Conservation (phyloP, 1,140 invertebrate genomes). For the Polypedilum vanderplanki region DNA sequence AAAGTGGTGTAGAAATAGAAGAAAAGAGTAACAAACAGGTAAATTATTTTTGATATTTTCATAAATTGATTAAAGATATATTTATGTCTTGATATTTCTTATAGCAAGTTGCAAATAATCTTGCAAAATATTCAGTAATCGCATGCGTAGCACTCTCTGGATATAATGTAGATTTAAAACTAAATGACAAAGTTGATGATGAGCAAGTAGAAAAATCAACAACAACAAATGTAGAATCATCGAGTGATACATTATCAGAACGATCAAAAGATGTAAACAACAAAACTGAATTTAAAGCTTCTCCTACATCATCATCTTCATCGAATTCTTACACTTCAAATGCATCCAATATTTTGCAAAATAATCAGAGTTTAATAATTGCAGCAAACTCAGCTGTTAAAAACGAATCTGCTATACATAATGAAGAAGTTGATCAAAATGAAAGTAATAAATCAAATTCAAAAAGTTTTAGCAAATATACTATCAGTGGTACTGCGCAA, state of each 20-base stretch:
- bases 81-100: constrained; percentile 34
- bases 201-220: not conserved
- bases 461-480: constrained; percentile 38
- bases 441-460: constrained; percentile 32
- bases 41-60: constrained; percentile 30
- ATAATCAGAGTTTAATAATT: constrained; percentile 32
- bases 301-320: not conserved
- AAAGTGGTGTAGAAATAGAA: constrained; percentile 83
- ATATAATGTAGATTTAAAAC: constrained; percentile 44
- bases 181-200: constrained; percentile 30
- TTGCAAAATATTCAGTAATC: constrained; percentile 77
- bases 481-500: constrained; percentile 37
- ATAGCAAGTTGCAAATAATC: constrained; percentile 83
- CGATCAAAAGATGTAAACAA: not conserved
- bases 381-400: not conserved
- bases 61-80: no score
- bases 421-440: constrained; percentile 33
- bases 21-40: constrained; percentile 79
- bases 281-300: not conserved
- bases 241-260: not conserved
- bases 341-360: constrained; percentile 41
- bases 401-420: constrained; percentile 34
- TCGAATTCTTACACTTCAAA: constrained; percentile 41
- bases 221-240: not conserved
- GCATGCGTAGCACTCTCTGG: constrained; percentile 79